These are phyloP conservation scores for Scaptomyza polygonia DNA, from an alignment of 2,888 invertebrate genomes.

Conservation along the genomic window DNA sequence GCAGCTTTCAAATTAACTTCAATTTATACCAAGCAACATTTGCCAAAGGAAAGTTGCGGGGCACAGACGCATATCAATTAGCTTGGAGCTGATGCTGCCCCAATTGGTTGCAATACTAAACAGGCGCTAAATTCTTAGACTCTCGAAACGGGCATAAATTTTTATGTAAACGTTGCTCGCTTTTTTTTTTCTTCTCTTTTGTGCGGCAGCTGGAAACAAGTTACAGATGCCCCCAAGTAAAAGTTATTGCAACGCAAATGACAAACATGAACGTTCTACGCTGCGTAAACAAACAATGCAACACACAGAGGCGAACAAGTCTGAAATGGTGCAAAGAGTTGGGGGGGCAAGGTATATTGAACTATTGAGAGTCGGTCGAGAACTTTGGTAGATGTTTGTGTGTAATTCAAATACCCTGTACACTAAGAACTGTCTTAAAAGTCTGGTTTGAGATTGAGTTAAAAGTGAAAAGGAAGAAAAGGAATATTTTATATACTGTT, in stretches of 20 bases:
- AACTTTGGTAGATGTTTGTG: conserved; percentile 8
- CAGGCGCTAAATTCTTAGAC: conserved; percentile 58
- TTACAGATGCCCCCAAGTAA: conserved; percentile 64
- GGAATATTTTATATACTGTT: too few relatives aligned
- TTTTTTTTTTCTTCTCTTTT: neutral
- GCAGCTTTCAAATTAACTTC: conserved; percentile 70
- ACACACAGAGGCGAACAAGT: conserved; percentile 16
- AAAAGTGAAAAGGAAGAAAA: too few relatives aligned
- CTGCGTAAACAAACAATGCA: conserved; percentile 59
- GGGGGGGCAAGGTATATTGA: conserved; percentile 3
- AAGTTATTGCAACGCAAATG: conserved; percentile 77
- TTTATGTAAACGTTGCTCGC: conserved; percentile 65
- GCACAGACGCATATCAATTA: conserved; percentile 65
- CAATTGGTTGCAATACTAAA: conserved; percentile 33
- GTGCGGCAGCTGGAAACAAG: conserved; percentile 41
- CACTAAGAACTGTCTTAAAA: neutral
- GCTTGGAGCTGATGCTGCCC: conserved; percentile 23
- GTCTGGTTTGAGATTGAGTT: too few relatives aligned
- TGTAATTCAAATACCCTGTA: conserved; percentile 28
- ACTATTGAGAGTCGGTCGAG: neutral
- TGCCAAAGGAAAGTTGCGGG: conserved; percentile 1
- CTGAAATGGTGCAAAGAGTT: conserved; percentile 6
- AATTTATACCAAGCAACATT: conserved; percentile 57
- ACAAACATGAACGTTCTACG: conserved; percentile 66
- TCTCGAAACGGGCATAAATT: conserved; percentile 48